Evolutionary conservation across 2,113 vertebrate species (phyloP).

Genomic region (Camelus bactrianus): DNA sequence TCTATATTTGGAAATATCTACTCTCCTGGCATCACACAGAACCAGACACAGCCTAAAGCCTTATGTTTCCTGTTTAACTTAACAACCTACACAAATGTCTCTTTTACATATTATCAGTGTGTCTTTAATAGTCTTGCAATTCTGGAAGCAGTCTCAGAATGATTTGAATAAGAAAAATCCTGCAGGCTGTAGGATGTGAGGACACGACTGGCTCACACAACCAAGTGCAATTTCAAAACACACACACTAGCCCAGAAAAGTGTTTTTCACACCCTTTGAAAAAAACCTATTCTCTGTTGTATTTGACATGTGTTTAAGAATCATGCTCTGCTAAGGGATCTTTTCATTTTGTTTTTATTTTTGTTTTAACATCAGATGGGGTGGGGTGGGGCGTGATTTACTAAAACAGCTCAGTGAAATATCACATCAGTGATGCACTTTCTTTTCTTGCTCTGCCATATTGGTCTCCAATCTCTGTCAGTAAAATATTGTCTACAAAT

Average conservation of each 20-base stretch:
- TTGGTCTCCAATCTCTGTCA: not conserved
- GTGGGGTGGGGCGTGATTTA: not conserved
- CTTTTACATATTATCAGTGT: constrained; percentile 73
- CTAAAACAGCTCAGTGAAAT: not conserved
- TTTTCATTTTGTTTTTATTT: constrained; percentile 46
- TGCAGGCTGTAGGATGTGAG: not conserved
- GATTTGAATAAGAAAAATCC: constrained; percentile 59
- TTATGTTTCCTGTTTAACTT: constrained; percentile 73
- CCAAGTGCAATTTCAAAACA: constrained; percentile 47
- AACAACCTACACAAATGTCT: constrained; percentile 75
- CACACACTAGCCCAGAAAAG: not conserved
- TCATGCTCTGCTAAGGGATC: not conserved
- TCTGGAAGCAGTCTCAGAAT: constrained; percentile 56
- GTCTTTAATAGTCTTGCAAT: constrained; percentile 66
- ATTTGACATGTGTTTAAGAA: constrained; percentile 28
- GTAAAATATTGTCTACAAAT: constrained; percentile 39
- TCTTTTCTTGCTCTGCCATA: not conserved
- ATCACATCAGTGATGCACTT: not conserved
- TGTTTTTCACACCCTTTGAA: not conserved
- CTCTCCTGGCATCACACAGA: constrained; percentile 37
- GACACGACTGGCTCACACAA: not conserved
- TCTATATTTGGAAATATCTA: constrained; percentile 72
- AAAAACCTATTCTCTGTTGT: not conserved
- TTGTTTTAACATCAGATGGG: not conserved
- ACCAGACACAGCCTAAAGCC: constrained; percentile 71